Percentiles rank a stretch among this genome's conserved stretches.
phyloP scores from a whole-genome alignment of 2,888 invertebrate species.

The Oscheius sp. region DNA sequence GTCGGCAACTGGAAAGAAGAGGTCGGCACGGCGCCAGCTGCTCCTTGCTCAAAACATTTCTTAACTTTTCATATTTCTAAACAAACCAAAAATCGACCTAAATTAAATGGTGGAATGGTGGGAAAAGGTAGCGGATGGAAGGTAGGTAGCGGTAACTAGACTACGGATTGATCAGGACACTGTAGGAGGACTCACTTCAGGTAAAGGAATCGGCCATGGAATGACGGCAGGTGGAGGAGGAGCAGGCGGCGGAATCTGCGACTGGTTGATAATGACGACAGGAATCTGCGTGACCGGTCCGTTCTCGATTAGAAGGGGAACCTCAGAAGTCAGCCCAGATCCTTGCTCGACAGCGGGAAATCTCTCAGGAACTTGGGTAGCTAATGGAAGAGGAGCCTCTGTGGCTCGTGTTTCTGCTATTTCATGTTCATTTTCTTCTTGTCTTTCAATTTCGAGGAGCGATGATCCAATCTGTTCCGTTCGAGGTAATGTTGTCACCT shows the following conservation, averaged over 20 bases:
- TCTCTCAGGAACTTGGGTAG: too few relatives aligned
- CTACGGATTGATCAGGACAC: background rate
- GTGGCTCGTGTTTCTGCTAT: too few relatives aligned
- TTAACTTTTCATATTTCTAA: too few relatives aligned
- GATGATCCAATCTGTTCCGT: background rate
- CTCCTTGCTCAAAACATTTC: conserved; percentile 33
- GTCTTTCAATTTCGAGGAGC: background rate
- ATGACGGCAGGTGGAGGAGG: background rate
- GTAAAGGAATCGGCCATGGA: background rate
- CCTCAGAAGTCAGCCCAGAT: too few relatives aligned
- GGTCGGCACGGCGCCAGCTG: conserved; percentile 6
- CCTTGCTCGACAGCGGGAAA: too few relatives aligned
- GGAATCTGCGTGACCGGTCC: too few relatives aligned
- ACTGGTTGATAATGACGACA: background rate
- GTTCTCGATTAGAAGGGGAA: too few relatives aligned
- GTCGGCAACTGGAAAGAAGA: conserved; percentile 11
- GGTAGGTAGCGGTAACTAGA: conserved; percentile 5
- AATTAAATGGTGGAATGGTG: conserved; percentile 17
- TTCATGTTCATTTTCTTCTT: too few relatives aligned
- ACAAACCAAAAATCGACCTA: conserved; percentile 10
- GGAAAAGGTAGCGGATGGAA: conserved; percentile 12
- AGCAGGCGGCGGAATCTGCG: background rate
- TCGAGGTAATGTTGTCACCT: too few relatives aligned
- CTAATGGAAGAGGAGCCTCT: too few relatives aligned
- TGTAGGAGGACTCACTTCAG: background rate